These are phyloP conservation scores for Antheraea yamamai DNA, from an alignment of 2,888 invertebrate genomes.

Conservation along the genomic window DNA sequence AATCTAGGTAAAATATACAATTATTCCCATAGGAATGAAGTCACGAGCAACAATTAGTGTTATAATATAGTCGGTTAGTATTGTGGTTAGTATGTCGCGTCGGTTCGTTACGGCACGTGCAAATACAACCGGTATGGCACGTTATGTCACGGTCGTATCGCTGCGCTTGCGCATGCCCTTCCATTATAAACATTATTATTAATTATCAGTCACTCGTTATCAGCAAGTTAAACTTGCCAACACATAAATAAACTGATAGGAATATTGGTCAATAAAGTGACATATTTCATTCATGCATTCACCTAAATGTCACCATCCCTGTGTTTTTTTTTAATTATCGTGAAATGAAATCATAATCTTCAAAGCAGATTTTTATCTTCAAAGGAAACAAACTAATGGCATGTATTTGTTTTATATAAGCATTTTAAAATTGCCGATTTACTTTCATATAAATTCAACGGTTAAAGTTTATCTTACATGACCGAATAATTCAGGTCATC, in stretches of 20 bases:
- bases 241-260: not conserved
- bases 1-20: not conserved
- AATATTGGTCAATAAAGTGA: not conserved
- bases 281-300: too few species aligned
- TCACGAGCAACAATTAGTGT: not conserved
- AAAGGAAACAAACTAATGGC: too few species aligned
- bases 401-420: too few species aligned
- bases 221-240: not conserved
- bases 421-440: too few species aligned
- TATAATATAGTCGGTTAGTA: not conserved
- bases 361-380: too few species aligned
- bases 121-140: not conserved
- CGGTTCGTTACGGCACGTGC: not conserved
- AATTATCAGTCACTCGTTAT: constrained; percentile 2
- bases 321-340: too few species aligned
- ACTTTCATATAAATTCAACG: too few species aligned
- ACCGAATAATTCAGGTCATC: too few species aligned
- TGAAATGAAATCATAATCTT: too few species aligned
- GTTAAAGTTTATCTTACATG: too few species aligned
- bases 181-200: constrained; percentile 4
- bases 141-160: not conserved
- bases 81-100: not conserved
- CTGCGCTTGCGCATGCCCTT: constrained; percentile 29
- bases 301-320: too few species aligned
- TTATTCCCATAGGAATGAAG: not conserved